Conservation (phyloP, 2,797 vertebrate species). For the Caiman crocodilus region DNA sequence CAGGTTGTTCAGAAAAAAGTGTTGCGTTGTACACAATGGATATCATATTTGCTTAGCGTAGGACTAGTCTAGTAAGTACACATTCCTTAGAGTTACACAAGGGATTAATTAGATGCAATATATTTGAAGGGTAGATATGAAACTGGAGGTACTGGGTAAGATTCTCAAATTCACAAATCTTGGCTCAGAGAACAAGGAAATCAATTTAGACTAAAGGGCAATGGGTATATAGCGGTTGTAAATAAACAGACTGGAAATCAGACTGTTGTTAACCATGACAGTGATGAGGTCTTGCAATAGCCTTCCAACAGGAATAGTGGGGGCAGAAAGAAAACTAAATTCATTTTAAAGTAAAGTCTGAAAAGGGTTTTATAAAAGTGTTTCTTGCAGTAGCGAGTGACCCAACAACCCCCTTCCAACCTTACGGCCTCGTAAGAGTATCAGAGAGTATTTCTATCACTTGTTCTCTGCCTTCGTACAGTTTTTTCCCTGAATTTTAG, state of each 20-base stretch:
- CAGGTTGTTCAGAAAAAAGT: background rate
- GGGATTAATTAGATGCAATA: too few species aligned
- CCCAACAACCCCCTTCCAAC: background rate
- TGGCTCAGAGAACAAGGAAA: background rate
- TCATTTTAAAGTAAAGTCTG: background rate
- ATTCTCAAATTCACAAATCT: background rate
- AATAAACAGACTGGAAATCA: too few species aligned
- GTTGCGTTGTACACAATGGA: background rate
- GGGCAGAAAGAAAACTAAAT: accelerated
- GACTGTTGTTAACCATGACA: too few species aligned
- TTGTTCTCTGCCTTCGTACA: background rate
- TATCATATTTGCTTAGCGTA: too few species aligned
- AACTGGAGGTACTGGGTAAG: background rate
- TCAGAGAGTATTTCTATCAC: background rate
- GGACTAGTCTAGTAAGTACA: background rate
- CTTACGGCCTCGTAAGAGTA: background rate
- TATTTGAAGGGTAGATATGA: background rate
- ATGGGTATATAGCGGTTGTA: background rate
- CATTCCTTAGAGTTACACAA: background rate
- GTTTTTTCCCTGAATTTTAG: background rate
- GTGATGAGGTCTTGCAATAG: background rate
- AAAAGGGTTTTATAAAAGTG: accelerated
- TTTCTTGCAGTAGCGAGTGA: background rate
- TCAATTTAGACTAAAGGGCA: background rate
- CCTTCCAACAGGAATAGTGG: background rate